Evolutionary conservation across 2,113 vertebrate genomes (phyloP).

Genomic region (Trochalopteron elliotii): DNA sequence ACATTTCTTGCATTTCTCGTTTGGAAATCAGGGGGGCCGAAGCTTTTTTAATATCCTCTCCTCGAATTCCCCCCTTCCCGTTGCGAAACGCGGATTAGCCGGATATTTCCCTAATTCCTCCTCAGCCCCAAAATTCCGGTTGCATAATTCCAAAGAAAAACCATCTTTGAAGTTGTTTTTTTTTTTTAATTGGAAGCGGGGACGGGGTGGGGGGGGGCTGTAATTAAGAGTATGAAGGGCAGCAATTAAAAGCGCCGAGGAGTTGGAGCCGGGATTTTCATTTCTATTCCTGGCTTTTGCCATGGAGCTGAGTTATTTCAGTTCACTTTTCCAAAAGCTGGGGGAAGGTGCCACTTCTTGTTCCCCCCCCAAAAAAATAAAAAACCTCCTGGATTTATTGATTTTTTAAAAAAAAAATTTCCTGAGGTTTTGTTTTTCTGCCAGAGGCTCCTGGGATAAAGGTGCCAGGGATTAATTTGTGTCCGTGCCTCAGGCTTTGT

Average conservation of each 20-base stretch:
- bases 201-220: background rate
- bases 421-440: background rate
- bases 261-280: slow-evolving; percentile 26
- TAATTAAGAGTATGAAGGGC: slow-evolving; percentile 31
- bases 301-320: background rate
- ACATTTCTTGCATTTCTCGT: background rate
- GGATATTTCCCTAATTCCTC: background rate
- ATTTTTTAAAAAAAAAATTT: background rate
- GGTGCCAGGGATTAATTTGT: background rate
- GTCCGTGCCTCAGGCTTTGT: accelerated
- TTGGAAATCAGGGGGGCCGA: accelerated
- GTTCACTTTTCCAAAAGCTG: background rate
- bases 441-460: background rate
- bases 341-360: background rate
- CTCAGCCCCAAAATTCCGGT: background rate
- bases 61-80: background rate
- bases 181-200: background rate
- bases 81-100: background rate
- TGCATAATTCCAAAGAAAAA: background rate
- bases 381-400: background rate
- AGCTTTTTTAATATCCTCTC: background rate
- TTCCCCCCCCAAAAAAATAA: accelerated
- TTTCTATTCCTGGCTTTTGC: slow-evolving; percentile 32
- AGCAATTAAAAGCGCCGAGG: background rate
- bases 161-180: background rate